Conservation (phyloP, 2,888 invertebrate genomes). For the Drosophila mimica region DNA sequence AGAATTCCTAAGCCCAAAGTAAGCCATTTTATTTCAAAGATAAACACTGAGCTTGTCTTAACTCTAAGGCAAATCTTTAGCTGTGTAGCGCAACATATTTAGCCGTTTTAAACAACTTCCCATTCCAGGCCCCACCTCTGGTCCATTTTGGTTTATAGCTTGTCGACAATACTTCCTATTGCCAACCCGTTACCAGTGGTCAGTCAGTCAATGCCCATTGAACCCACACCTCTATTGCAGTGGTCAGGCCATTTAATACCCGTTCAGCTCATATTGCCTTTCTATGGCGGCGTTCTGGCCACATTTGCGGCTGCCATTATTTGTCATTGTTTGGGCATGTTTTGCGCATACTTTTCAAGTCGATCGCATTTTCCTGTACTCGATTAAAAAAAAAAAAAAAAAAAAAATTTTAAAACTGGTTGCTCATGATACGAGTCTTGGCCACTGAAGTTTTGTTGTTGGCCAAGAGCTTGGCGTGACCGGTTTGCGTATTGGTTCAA, state of each 20-base stretch:
- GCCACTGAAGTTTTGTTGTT: conserved; percentile 20
- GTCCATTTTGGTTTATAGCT: background rate
- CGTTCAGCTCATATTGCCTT: conserved; percentile 13
- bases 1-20: background rate
- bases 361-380: conserved; percentile 60
- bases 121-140: background rate
- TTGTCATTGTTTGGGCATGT: conserved; percentile 42
- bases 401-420: conserved; percentile 22
- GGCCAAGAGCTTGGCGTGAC: conserved; percentile 55
- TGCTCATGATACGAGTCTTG: conserved; percentile 30
- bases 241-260: conserved; percentile 4
- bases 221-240: conserved; percentile 47
- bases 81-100: background rate
- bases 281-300: conserved; percentile 53
- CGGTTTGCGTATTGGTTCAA: conserved; percentile 53
- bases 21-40: background rate
- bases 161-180: conserved; percentile 12
- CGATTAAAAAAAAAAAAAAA: conserved; percentile 38
- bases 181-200: conserved; percentile 10
- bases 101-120: background rate
- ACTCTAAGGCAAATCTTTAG: background rate
- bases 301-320: conserved; percentile 49
- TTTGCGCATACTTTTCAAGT: conserved; percentile 58
- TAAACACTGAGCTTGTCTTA: background rate
- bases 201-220: conserved; percentile 43